Evolutionary conservation across 2,113 vertebrate species (phyloP).

Genomic region (Bubo scandiacus): DNA sequence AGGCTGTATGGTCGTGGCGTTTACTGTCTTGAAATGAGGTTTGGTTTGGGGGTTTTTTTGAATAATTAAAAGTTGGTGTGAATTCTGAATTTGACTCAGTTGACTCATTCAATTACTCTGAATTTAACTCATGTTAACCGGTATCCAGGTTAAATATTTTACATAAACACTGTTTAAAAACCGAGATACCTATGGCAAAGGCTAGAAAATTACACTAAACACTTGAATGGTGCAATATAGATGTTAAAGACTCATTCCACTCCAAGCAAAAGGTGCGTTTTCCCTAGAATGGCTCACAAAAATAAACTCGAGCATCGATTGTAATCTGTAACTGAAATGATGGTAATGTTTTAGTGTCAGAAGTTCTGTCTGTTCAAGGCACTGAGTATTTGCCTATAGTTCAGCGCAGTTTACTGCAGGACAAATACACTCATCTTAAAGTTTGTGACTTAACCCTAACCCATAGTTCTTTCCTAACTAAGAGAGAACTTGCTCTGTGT

Average conservation of each 20-base stretch:
- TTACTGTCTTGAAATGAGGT: neutral
- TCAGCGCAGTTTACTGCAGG: neutral
- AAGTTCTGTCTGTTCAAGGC: neutral
- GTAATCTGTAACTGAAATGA: neutral
- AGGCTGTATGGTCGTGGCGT: neutral
- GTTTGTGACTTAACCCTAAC: neutral
- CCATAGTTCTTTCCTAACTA: neutral
- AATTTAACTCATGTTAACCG: neutral
- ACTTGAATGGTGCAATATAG: neutral
- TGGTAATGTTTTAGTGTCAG: neutral
- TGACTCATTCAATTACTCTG: too few relatives aligned
- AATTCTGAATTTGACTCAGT: neutral
- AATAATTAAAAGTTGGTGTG: neutral
- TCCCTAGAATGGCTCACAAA: neutral
- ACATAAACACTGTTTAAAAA: neutral
- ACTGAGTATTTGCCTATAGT: neutral
- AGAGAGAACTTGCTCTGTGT: neutral
- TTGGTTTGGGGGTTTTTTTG: too few relatives aligned
- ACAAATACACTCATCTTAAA: neutral
- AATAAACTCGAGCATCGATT: neutral
- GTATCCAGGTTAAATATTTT: neutral
- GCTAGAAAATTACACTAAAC: neutral
- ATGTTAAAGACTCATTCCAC: neutral
- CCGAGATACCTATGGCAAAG: neutral
- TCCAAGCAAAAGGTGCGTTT: neutral